Evolutionary conservation across 2,888 invertebrate genomes (phyloP), one percentile per base, ranked within the genome.

Genomic region (Orthosia gothica): DNA sequence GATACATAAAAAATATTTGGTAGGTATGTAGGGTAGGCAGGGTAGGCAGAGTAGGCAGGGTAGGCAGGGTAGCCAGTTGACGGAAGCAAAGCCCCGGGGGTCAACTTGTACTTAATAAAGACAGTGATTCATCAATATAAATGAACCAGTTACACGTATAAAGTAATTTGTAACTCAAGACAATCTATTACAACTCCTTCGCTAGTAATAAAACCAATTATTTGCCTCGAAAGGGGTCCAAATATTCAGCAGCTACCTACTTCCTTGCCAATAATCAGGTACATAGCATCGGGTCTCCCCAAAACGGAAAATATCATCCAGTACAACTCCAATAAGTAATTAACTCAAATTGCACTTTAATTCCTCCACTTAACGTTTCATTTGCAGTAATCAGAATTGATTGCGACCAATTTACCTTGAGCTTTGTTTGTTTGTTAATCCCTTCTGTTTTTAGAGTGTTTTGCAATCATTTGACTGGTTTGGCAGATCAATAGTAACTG

Each of bases 271-370:
- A 84, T 81, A 84, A 81, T 82, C 71, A 80, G 79, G 70, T 74
- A 67, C 72, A 70, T 72, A 74, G 55, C 63, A 76, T 73, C 62
- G 76, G 74, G 32, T 61, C 76, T 64, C 84, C 77, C 77, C 59
- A 68, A 75, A 82, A 71, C 61, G 62, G 49, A 86, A 85, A 89
- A 86, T 77, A 75, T 69, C 79, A 73, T 72, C 74, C 65, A 66
- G 72, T 77, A 76, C 88, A 84, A 85, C 83, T 84, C 88, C 47
- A 66, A 47, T 18, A 61, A 20, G 55, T 64, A 92, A 93, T 94
- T 91, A 92, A 90, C 77, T 87, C 75, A 94, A 94, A 94, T 94
- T 91, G 90, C 79, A 90, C 94, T 93, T 92, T 93, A 93, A 92
- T 88, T 84, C 91, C 40, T 84, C 79, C 74, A 79, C 81, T 90